These are phyloP conservation scores for Porites divaricata DNA, from an alignment of 92 coral and sea anemone genomes.

Conservation along the genomic window DNA sequence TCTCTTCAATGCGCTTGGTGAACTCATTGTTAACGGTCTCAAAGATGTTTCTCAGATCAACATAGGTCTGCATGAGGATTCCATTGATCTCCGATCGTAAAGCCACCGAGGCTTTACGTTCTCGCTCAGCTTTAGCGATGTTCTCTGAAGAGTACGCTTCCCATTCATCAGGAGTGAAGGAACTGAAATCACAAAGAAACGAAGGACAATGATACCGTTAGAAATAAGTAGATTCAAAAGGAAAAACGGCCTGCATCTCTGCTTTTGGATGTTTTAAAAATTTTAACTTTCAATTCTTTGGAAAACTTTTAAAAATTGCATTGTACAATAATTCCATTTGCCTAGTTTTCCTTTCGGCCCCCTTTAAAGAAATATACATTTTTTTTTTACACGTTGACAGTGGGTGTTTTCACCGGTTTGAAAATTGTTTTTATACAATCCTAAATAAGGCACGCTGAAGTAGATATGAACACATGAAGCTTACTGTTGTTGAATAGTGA, in stretches of 20 bases:
- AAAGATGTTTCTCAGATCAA: conserved; percentile 89
- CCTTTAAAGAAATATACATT: too few relatives aligned
- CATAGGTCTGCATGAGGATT: conserved; percentile 96
- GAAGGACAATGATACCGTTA: background rate
- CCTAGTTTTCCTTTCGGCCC: too few relatives aligned
- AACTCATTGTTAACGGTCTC: conserved; percentile 97
- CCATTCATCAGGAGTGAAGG: conserved; percentile 98
- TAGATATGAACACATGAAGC: background rate
- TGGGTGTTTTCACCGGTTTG: too few relatives aligned
- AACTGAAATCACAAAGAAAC: conserved; percentile 47
- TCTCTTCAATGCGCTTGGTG: conserved; percentile 90
- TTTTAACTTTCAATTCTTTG: too few relatives aligned
- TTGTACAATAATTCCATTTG: too few relatives aligned
- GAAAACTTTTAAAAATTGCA: too few relatives aligned
- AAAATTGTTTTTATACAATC: too few relatives aligned
- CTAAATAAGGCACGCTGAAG: background rate
- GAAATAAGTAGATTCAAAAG: too few relatives aligned
- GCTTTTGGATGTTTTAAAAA: too few relatives aligned
- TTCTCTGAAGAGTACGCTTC: conserved; percentile 92
- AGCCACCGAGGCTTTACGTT: conserved; percentile 94
- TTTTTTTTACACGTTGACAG: background rate
- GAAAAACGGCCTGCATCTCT: too few relatives aligned
- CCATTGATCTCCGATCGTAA: conserved; percentile 96
- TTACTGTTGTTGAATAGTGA: conserved; percentile 95
- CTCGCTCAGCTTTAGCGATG: conserved; percentile 96